A percentile compares a stretch with the other conserved stretches of the same genome.
phyloP scores from a whole-genome alignment of 1,140 invertebrate genomes.

The Sinella curviseta region DNA sequence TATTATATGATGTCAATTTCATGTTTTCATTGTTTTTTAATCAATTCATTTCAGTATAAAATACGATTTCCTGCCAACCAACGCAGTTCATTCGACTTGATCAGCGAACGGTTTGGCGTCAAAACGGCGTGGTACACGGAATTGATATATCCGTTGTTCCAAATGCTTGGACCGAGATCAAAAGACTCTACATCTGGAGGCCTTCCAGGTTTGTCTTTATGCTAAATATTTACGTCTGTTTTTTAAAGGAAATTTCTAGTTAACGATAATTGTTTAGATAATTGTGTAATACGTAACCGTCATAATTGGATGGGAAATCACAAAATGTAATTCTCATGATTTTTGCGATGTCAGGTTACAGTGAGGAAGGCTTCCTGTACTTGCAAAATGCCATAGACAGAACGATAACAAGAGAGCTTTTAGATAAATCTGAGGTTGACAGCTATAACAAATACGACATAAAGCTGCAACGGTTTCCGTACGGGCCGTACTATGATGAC shows the following conservation, averaged over 20 bases:
- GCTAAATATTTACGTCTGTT: not conserved
- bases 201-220: slow-evolving; percentile 61
- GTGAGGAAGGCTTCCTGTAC: slow-evolving; percentile 67
- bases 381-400: slow-evolving; percentile 67
- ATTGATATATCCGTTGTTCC: slow-evolving; percentile 67
- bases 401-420: slow-evolving; percentile 60
- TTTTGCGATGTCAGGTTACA: slow-evolving; percentile 61
- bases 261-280: not conserved
- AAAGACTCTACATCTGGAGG: slow-evolving; percentile 61
- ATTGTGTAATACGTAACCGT: not conserved
- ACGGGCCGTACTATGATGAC: slow-evolving; percentile 72
- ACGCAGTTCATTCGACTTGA: slow-evolving; percentile 57
- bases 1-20: too few species aligned
- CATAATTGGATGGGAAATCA: not conserved
- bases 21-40: too few species aligned
- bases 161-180: slow-evolving; percentile 66
- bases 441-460: slow-evolving; percentile 38
- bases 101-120: slow-evolving; percentile 52
- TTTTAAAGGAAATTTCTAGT: too few species aligned
- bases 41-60: too few species aligned
- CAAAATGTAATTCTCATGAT: not conserved
- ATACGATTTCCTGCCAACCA: slow-evolving; percentile 66
- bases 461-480: slow-evolving; percentile 69
- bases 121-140: slow-evolving; percentile 66
- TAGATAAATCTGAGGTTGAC: slow-evolving; percentile 52